phyloP scores from a whole-genome alignment of 2,888 invertebrate genomes.

The Hypomecis atomaria region DNA sequence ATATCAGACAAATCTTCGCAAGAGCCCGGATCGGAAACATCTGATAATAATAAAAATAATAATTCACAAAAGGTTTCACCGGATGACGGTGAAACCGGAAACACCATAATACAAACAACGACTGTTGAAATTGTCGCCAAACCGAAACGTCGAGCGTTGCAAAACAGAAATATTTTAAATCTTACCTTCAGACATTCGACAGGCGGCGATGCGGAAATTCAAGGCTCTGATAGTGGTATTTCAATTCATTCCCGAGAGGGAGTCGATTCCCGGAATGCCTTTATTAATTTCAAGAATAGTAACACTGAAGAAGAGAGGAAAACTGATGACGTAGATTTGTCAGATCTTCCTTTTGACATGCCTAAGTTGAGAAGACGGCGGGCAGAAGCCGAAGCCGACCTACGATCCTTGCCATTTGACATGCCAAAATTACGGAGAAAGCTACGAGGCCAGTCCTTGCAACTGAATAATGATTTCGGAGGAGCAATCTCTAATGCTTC shows the following conservation, averaged over 20 bases:
- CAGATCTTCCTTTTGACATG: slow-evolving; percentile 95
- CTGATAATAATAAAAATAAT: slow-evolving; percentile 91
- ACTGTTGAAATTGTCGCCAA: slow-evolving; percentile 82
- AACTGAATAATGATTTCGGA: slow-evolving; percentile 87
- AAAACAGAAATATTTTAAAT: slow-evolving; percentile 91
- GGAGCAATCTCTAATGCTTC: slow-evolving; percentile 91
- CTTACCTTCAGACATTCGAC: slow-evolving; percentile 87
- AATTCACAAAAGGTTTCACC: slow-evolving; percentile 92
- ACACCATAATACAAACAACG: slow-evolving; percentile 74
- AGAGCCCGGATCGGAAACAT: slow-evolving; percentile 93
- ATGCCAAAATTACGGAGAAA: slow-evolving; percentile 95
- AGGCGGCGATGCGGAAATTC: slow-evolving; percentile 89
- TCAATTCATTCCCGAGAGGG: slow-evolving; percentile 93
- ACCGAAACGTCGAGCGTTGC: slow-evolving; percentile 87
- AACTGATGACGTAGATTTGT: slow-evolving; percentile 87
- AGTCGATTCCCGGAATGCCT: slow-evolving; percentile 87
- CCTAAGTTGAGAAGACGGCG: slow-evolving; percentile 91
- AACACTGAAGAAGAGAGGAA: slow-evolving; percentile 81
- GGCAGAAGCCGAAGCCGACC: slow-evolving; percentile 91
- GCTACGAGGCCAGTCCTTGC: slow-evolving; percentile 86
- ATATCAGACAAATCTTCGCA: slow-evolving; percentile 96
- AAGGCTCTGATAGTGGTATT: slow-evolving; percentile 95
- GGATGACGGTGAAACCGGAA: slow-evolving; percentile 83
- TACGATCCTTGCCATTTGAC: slow-evolving; percentile 94
- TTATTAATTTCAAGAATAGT: slow-evolving; percentile 86